Evolutionary conservation across 2,888 invertebrate genomes (phyloP), one percentile per base, ranked within the genome.

Genomic region (Didymodactylos carnosus): DNA sequence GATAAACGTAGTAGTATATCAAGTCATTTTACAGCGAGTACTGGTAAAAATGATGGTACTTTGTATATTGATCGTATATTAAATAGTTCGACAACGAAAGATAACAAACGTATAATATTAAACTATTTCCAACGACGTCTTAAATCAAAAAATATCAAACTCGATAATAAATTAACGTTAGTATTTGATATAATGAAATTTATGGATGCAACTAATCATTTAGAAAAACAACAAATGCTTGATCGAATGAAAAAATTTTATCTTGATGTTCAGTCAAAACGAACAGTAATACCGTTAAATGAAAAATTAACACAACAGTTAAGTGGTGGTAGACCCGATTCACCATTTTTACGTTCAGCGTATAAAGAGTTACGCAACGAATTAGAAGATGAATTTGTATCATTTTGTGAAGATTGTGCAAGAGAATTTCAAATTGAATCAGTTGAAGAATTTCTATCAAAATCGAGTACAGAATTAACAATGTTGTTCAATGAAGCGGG

Each of bases 201-300:
- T 16, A n/a, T 35, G 2, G 62, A 62, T n/a, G 2, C 25, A 62
- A 62, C 62, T 8, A 62, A 62, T 62, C 35, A 29, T 35, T 62
- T 35, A n/a, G 62, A 62, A 62, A 62, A 62, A 35, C 62, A 62
- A 35, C 62, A 35, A 62, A 8, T 35, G 19, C 2, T 62, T 1
- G 62, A 62, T 62, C 62, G 62, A 11, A 19, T 62, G 19, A n/a
- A 13, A 70, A 70, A 62, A 39, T 25, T 35, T 25, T 74, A 74
- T 62, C 39, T 74, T 19, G 74, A 74, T 71, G 14, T 25, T 16
- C 51, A 74, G 14, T 74, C 74, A 25, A 74, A 74, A 40, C 71
- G 71, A 69, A 69, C 16, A 43, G n/a, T 74, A 19, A 35, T 74
- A 14, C 74, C 74, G 19, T 46, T 74, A 49, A 46, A 25, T 19